A percentile compares a stretch with the other conserved stretches of the same genome.
These are phyloP conservation scores for Noctua fimbriata DNA, from an alignment of 2,888 invertebrate species.

Conservation along the genomic window DNA sequence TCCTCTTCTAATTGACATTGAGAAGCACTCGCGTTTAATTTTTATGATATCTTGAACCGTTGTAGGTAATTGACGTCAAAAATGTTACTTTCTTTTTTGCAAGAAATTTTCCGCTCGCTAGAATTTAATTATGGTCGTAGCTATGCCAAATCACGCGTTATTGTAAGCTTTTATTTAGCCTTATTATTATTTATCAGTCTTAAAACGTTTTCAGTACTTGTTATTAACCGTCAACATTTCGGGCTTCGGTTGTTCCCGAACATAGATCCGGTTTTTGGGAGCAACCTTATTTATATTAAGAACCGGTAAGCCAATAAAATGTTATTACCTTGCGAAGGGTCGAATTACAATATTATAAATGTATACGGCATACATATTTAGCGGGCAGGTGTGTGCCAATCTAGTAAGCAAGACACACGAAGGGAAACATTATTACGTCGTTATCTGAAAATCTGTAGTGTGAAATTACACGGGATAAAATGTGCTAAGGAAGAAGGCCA, in stretches of 20 bases:
- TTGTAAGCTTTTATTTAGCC: conserved; percentile 58
- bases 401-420: conserved; percentile 62
- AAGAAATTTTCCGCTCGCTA: conserved; percentile 54
- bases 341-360: conserved; percentile 67
- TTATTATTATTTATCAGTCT: conserved; percentile 58
- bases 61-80: conserved; percentile 63
- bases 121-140: conserved; percentile 66
- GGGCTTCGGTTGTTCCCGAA: conserved; percentile 15
- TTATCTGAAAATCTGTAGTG: conserved; percentile 78
- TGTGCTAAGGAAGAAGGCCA: conserved; percentile 73
- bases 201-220: conserved; percentile 45
- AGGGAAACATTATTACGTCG: conserved; percentile 72
- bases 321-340: conserved; percentile 60
- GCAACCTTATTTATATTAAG: conserved; percentile 59
- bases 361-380: conserved; percentile 64
- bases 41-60: conserved; percentile 60
- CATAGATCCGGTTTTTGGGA: conserved; percentile 38
- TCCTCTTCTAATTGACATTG: conserved; percentile 61
- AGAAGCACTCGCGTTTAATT: conserved; percentile 58
- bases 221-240: conserved; percentile 35
- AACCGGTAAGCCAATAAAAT: conserved; percentile 56
- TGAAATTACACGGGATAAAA: conserved; percentile 81
- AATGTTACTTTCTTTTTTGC: conserved; percentile 55
- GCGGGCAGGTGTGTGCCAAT: conserved; percentile 57
- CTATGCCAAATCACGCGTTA: conserved; percentile 66